Evolutionary conservation across 1,140 invertebrate genomes (phyloP).

Genomic region (Drosophila carrolli): DNA sequence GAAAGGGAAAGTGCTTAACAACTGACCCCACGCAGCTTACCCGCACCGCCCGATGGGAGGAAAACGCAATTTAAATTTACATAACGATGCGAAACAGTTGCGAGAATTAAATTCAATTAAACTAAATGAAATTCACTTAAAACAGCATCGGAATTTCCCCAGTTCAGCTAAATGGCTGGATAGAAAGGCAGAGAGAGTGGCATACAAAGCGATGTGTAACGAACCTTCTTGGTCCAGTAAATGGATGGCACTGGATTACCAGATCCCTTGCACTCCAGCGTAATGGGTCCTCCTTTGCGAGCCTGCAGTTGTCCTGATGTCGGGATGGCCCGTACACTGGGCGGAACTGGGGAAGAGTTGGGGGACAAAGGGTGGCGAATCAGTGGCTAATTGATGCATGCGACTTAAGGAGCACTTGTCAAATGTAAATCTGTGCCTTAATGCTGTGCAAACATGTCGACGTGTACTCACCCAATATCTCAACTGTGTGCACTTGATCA

Average conservation of each 20-base stretch:
- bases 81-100: conserved; percentile 57
- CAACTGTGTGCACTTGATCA: conserved; percentile 86
- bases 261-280: conserved; percentile 88
- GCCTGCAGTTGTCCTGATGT: conserved; percentile 87
- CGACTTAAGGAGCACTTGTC: conserved; percentile 19
- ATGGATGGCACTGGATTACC: conserved; percentile 90
- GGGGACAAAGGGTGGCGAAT: conserved; percentile 11
- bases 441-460: conserved; percentile 46
- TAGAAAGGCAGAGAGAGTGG: too few species aligned
- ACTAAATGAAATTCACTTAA: conserved; percentile 60
- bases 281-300: conserved; percentile 88
- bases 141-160: conserved; percentile 29
- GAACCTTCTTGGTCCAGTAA: conserved; percentile 88
- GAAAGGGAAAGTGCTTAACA: conserved; percentile 38
- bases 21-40: conserved; percentile 13
- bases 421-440: conserved; percentile 40
- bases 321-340: conserved; percentile 87
- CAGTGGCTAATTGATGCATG: conserved; percentile 49
- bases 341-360: conserved; percentile 85
- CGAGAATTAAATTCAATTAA: conserved; percentile 66
- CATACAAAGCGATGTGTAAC: conserved; percentile 42
- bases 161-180: conserved; percentile 9
- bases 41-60: not conserved
- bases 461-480: conserved; percentile 83
- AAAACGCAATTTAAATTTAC: conserved; percentile 51